Percentiles rank a stretch among this genome's conserved stretches.
These are phyloP conservation scores for Sebastes aleutianus DNA, from an alignment of 2,797 vertebrate species.

Conservation along the genomic window DNA sequence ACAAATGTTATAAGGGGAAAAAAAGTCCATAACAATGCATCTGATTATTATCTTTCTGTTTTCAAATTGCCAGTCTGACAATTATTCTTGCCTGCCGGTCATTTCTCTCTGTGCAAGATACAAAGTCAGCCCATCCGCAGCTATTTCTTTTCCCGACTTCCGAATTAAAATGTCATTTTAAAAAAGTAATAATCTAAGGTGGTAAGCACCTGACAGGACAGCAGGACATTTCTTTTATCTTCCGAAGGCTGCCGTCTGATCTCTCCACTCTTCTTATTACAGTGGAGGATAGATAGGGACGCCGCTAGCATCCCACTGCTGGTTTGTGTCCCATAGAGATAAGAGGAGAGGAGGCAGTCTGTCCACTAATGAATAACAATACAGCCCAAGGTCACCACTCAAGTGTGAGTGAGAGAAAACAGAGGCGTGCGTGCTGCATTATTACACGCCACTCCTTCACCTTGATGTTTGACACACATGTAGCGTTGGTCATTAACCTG, in stretches of 20 bases:
- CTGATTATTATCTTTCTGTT: background rate
- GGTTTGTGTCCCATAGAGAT: constrained; percentile 63
- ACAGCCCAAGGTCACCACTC: constrained; percentile 73
- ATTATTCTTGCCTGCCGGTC: background rate
- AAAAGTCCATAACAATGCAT: background rate
- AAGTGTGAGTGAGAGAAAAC: constrained; percentile 8
- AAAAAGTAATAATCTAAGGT: background rate
- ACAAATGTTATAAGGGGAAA: background rate
- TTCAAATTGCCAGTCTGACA: background rate
- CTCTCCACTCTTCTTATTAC: constrained; percentile 41
- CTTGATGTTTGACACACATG: constrained; percentile 8
- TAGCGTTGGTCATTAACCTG: constrained; percentile 28
- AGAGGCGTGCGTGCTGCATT: background rate
- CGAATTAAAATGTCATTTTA: background rate
- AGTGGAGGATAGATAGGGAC: constrained; percentile 49
- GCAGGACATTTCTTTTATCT: constrained; percentile 40
- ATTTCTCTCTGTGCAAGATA: background rate
- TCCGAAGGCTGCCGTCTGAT: constrained; percentile 33
- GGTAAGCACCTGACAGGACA: constrained; percentile 1
- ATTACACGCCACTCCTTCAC: constrained; percentile 15
- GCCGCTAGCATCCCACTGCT: constrained; percentile 35
- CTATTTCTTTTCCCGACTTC: background rate
- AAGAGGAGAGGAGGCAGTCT: constrained; percentile 45
- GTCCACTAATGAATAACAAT: constrained; percentile 77
- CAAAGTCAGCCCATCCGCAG: background rate